Evolutionary conservation across 2,888 invertebrate genomes (phyloP), one percentile per base, ranked within the genome.

Genomic region (Cosmorhoe ocellata): DNA sequence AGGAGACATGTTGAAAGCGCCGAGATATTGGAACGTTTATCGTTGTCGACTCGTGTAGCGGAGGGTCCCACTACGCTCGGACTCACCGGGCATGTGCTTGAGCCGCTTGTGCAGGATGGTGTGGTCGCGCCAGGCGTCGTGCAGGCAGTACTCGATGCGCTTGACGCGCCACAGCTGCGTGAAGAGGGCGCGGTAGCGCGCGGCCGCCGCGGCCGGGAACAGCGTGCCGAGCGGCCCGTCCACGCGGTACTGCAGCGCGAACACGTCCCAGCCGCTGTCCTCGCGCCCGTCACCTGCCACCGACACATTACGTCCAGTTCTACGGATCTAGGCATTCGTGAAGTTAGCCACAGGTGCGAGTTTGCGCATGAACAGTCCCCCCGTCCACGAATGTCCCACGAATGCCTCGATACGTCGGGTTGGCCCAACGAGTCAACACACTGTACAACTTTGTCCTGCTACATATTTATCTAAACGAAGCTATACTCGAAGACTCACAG

Each of bases 221-320:
- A 97, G 94, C 27, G 97, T 97, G 72, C 96, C 95, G 52, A 98
- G 94, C 8, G 97, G 97, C 0, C 97, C 97, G 80, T 96, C 95
- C 37, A 96, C 95, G 68, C 95, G 94, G 82, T 98, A 98, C 75
- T 96, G 94, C 36, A 98, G 90, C 64, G 94, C 94, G 83, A 97
- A 97, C 42, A 97, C 95, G 82, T 98, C 97, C 96, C 97, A 97
- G 2, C 97, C 97, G 51, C 92, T 92, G 80, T 97, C 97, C 42
- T 95, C 87, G 59, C 89, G 88, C 0, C 88, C 87, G 64, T 89
- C 89, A 52, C 88, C 92, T 87, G 42, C 7, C 10, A 24, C 27
- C 27, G 3, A 24, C 1, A 24, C 7, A 24, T 6, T 3, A 2
- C 18, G 3, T 5, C 18, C 18, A n/a, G n/a, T n/a, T n/a, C n/a